Percentiles rank a stretch among this genome's conserved stretches.
Conservation (phyloP, 1,140 invertebrate genomes). For the Aphelinus atriplicis region DNA sequence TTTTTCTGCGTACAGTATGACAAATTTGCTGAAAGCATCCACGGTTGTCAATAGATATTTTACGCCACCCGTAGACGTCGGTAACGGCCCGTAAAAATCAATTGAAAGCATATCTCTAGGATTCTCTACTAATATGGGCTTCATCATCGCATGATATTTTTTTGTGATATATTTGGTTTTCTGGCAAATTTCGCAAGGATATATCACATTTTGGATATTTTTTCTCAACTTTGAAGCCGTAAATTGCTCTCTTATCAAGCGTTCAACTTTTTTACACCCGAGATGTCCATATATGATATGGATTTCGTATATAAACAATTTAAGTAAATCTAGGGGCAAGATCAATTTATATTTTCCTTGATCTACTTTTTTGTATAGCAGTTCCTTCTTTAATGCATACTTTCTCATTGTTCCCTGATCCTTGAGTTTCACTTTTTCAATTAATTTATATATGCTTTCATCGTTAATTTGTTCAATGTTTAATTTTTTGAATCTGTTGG, state of each 20-base stretch:
- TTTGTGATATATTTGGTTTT: conserved; percentile 18
- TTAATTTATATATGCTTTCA: no score
- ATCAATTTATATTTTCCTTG: no score
- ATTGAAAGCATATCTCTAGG: conserved; percentile 32
- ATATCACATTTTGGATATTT: neutral
- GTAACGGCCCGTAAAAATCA: conserved; percentile 48
- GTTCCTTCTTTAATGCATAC: no score
- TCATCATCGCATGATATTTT: no score
- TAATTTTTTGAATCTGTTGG: no score
- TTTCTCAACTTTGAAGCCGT: conserved; percentile 11
- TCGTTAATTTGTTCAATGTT: no score
- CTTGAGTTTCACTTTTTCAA: no score
- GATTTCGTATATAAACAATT: conserved; percentile 27
- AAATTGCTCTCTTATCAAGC: conserved; percentile 32
- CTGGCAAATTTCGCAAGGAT: conserved; percentile 13
- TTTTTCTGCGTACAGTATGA: conserved; percentile 56
- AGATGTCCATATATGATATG: conserved; percentile 37
- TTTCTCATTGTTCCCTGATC: no score
- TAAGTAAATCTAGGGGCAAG: no score
- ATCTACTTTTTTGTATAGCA: no score
- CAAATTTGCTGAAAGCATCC: conserved; percentile 61
- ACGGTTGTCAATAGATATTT: conserved; percentile 57
- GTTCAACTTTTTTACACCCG: conserved; percentile 17
- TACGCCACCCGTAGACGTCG: conserved; percentile 54
- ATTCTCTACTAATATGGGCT: neutral